Conservation (phyloP, 1,140 invertebrate species). For the Diorhabda elongata region DNA sequence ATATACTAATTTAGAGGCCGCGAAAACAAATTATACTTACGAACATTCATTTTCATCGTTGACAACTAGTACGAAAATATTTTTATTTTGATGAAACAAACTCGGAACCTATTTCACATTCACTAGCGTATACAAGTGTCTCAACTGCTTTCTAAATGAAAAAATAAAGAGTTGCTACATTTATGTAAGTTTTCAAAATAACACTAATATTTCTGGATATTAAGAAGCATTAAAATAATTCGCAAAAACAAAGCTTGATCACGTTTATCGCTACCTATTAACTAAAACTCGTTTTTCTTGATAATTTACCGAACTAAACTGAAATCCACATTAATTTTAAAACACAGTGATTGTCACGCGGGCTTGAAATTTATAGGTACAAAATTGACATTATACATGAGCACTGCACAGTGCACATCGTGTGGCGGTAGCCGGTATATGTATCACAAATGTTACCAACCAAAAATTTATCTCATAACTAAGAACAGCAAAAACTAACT, state of each 20-base stretch:
- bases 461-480: no score
- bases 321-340: not conserved
- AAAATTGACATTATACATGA: no score
- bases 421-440: no score
- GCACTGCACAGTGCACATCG: no score
- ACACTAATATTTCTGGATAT: not conserved
- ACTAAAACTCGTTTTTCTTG: not conserved
- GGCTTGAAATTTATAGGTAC: conserved; percentile 31
- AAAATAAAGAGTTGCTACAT: not conserved
- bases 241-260: not conserved
- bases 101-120: not conserved
- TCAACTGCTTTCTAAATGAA: not conserved
- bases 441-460: no score
- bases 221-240: not conserved
- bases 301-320: not conserved
- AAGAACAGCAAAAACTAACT: no score
- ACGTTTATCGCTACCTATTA: not conserved
- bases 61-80: conserved; percentile 31
- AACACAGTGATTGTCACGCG: conserved; percentile 27
- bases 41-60: conserved; percentile 38
- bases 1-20: not conserved
- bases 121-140: not conserved
- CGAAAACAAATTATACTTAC: conserved; percentile 29
- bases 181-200: not conserved
- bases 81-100: conserved; percentile 38